These are phyloP conservation scores for Hyposoter dolosus DNA, from an alignment of 2,888 invertebrate species.

Conservation along the genomic window DNA sequence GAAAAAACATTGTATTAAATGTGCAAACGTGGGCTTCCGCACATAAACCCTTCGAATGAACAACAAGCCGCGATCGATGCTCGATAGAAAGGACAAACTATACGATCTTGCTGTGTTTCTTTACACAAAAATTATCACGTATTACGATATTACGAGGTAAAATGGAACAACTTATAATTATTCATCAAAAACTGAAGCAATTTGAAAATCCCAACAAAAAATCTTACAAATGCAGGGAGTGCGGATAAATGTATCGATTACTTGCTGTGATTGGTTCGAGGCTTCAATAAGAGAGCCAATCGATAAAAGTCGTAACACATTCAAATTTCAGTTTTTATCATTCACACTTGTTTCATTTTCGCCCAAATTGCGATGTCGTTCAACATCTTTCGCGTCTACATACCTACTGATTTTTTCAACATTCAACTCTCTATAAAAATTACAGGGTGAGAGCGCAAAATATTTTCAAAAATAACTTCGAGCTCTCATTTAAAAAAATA, in stretches of 20 bases:
- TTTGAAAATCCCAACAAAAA: background rate
- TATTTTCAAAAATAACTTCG: background rate
- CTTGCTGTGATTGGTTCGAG: background rate
- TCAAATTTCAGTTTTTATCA: background rate
- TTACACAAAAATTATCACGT: background rate
- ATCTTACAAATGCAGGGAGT: background rate
- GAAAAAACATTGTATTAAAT: slow-evolving; percentile 31
- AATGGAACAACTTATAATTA: background rate
- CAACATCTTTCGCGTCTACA: background rate
- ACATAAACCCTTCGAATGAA: background rate
- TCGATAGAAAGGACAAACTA: background rate
- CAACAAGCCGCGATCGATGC: background rate
- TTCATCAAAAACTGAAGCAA: background rate
- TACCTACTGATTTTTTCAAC: background rate
- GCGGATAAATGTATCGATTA: background rate
- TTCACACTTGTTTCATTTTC: background rate
- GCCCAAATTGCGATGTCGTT: background rate
- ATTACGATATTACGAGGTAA: background rate
- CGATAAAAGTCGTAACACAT: background rate
- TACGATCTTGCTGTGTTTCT: background rate
- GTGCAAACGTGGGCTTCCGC: background rate
- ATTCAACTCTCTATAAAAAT: background rate
- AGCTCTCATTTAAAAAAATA: background rate
- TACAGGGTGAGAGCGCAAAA: background rate
- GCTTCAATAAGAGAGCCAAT: background rate